phyloP scores from a whole-genome alignment of 2,113 vertebrate genomes.

The Lepus timidus region DNA sequence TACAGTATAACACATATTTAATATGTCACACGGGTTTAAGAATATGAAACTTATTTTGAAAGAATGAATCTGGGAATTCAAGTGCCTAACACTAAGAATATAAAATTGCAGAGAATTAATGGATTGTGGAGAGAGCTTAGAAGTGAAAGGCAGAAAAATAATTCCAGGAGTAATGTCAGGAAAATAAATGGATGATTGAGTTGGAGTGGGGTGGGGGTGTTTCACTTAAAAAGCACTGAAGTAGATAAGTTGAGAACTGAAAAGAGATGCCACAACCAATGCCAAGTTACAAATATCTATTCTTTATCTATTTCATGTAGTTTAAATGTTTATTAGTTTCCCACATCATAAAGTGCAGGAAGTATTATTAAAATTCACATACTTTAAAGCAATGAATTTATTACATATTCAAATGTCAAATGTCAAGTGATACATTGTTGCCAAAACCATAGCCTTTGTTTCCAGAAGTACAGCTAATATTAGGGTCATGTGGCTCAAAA shows the following conservation, averaged over 20 bases:
- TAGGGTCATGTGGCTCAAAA: not conserved
- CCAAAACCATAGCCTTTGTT: not conserved
- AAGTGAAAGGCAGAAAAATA: not conserved
- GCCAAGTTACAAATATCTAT: not conserved
- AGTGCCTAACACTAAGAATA: not conserved
- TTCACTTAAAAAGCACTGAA: not conserved
- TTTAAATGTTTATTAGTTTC: not conserved
- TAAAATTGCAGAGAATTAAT: not conserved
- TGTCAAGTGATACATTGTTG: not conserved
- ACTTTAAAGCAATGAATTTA: constrained; percentile 16
- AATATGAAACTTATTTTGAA: constrained; percentile 26
- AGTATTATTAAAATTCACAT: not conserved
- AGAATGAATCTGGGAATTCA: not conserved
- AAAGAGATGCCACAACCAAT: not conserved
- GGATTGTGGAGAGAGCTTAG: not conserved
- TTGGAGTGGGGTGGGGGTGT: not conserved
- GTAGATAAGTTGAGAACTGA: not conserved
- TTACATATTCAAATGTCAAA: not conserved
- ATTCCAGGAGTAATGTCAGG: not conserved
- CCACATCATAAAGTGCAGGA: not conserved
- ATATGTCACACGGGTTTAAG: not conserved
- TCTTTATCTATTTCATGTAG: not conserved
- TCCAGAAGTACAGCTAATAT: not conserved
- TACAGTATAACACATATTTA: not conserved
- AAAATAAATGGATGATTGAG: not conserved